Evolutionary conservation across 2,888 invertebrate genomes (phyloP).

Genomic region (Theretra japonica): DNA sequence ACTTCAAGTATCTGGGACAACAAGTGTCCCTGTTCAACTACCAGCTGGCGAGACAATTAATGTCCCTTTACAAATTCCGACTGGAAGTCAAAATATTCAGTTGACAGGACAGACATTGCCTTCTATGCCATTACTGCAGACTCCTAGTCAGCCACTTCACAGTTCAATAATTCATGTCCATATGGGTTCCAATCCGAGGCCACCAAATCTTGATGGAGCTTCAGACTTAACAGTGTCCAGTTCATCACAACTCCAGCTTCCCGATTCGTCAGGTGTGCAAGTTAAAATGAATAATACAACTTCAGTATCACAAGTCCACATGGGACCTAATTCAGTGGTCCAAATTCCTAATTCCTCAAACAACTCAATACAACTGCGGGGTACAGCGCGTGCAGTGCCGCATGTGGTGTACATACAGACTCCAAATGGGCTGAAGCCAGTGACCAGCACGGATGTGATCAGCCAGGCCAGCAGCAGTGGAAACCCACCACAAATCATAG

Average conservation of each 20-base stretch:
- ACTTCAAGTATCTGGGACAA: constrained; percentile 72
- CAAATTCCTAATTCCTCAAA: constrained; percentile 73
- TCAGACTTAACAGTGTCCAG: constrained; percentile 69
- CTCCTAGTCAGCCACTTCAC: constrained; percentile 65
- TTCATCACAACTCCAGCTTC: constrained; percentile 67
- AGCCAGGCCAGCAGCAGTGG: constrained; percentile 80
- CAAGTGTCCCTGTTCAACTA: constrained; percentile 75
- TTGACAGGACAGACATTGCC: constrained; percentile 65
- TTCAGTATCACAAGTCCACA: constrained; percentile 71
- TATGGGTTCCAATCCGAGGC: constrained; percentile 72
- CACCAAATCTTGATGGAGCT: constrained; percentile 65
- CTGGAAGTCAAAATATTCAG: constrained; percentile 70
- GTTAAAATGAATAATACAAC: constrained; percentile 69
- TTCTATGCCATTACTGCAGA: constrained; percentile 76
- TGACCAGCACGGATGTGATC: constrained; percentile 77
- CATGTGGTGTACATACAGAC: constrained; percentile 86
- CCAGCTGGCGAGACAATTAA: constrained; percentile 78
- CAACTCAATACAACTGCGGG: constrained; percentile 74
- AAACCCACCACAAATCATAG: constrained; percentile 81
- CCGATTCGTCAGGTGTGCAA: constrained; percentile 67
- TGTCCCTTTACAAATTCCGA: constrained; percentile 75
- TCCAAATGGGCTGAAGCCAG: constrained; percentile 78
- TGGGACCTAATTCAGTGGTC: constrained; percentile 67
- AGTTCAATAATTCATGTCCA: constrained; percentile 79
- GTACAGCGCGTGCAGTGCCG: constrained; percentile 72